phyloP scores from a whole-genome alignment of 1,140 invertebrate species.

The Leptopilina clavipes region DNA sequence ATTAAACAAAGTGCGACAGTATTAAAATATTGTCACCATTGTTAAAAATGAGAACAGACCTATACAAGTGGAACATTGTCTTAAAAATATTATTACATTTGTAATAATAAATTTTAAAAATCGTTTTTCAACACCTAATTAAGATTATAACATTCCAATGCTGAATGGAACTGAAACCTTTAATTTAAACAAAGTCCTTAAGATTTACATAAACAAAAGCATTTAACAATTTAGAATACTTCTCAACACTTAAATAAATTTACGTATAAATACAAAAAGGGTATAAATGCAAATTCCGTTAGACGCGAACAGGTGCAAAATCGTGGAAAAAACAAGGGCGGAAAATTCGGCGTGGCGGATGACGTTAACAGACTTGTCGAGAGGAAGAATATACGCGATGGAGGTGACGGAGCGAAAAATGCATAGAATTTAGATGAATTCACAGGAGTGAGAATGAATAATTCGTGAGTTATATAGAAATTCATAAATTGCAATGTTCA shows the following conservation, averaged over 20 bases:
- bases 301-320: slow-evolving; percentile 30
- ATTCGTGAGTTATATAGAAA: slow-evolving; percentile 1
- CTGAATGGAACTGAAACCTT: no score
- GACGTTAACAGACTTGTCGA: slow-evolving; percentile 9
- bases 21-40: neutral
- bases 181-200: neutral
- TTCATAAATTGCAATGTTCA: neutral
- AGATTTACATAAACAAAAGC: slow-evolving; percentile 1
- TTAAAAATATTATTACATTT: no score
- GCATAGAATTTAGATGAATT: neutral
- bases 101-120: no score
- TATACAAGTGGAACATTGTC: no score
- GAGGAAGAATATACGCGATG: neutral
- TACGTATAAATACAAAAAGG: neutral
- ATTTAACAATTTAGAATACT: neutral
- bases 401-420: slow-evolving; percentile 25
- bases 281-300: neutral
- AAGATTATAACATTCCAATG: no score
- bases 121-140: no score
- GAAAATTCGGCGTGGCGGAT: slow-evolving; percentile 14
- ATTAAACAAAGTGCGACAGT: neutral
- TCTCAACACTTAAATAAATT: neutral
- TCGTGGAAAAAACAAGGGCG: slow-evolving; percentile 2
- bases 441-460: neutral
- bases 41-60: neutral